Conservation (phyloP, 2,888 invertebrate genomes). For the Xiphydria camelus region DNA sequence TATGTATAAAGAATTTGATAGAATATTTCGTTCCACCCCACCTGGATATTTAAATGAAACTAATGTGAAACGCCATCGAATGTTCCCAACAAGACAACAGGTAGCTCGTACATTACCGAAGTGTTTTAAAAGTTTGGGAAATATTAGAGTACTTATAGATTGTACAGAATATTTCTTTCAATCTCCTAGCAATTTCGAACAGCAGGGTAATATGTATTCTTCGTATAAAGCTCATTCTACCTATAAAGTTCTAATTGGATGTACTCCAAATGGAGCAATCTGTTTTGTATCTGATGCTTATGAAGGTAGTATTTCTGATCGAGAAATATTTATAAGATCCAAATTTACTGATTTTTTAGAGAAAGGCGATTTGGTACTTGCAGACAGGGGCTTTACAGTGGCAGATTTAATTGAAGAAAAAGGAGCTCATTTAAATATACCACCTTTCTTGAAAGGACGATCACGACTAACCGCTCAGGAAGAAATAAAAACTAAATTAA, state of each 20-base stretch:
- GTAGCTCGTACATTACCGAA: constrained; percentile 17
- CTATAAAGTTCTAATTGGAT: constrained; percentile 28
- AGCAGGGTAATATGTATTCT: constrained; percentile 31
- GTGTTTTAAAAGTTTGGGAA: constrained; percentile 15
- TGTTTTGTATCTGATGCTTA: constrained; percentile 30
- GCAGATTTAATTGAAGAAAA: constrained; percentile 22
- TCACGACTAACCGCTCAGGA: constrained; percentile 24
- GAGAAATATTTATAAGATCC: constrained; percentile 18
- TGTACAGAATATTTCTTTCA: constrained; percentile 31
- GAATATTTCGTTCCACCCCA: too few species aligned
- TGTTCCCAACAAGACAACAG: constrained; percentile 20
- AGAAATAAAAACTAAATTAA: constrained; percentile 28
- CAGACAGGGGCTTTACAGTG: constrained; percentile 30
- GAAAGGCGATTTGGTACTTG: constrained; percentile 29
- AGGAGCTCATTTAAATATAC: constrained; percentile 28
- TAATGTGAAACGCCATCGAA: constrained; percentile 15
- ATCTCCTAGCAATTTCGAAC: constrained; percentile 27
- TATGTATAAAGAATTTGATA: constrained; percentile 24
- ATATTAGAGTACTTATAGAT: constrained; percentile 26
- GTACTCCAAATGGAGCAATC: constrained; percentile 24
- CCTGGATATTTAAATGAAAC: too few species aligned
- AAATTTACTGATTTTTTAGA: constrained; percentile 22
- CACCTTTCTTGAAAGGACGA: constrained; percentile 29
- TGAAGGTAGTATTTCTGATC: constrained; percentile 29
- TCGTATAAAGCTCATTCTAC: constrained; percentile 29